Conservation (phyloP, 2,797 vertebrate genomes). For the Micropoecilia bifurca region DNA sequence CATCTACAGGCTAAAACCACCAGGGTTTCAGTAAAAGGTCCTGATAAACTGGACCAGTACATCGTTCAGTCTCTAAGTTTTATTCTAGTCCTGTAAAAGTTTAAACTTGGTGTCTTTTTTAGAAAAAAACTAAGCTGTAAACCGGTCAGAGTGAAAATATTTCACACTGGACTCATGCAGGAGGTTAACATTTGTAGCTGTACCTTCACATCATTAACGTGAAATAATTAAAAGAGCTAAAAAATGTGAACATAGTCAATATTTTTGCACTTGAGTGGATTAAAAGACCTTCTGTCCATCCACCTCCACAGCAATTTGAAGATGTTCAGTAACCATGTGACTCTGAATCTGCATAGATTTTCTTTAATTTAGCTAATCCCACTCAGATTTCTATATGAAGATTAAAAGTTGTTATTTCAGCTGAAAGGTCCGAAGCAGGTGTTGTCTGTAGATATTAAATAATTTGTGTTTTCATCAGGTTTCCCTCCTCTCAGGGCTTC, state of each 20-base stretch:
- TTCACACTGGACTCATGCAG: background rate
- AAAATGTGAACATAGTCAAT: background rate
- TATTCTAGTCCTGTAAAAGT: background rate
- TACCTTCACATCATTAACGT: background rate
- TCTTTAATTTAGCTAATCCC: background rate
- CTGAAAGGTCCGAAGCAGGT: background rate
- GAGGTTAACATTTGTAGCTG: background rate
- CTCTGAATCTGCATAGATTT: background rate
- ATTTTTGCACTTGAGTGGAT: background rate
- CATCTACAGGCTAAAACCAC: background rate
- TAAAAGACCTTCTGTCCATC: background rate
- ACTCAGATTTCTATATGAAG: background rate
- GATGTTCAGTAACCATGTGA: background rate
- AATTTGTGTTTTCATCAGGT: conserved; percentile 52
- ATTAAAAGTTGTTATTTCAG: background rate
- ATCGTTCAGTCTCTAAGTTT: too few species aligned
- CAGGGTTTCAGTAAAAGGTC: background rate
- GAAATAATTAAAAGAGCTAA: background rate
- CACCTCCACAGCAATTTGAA: background rate
- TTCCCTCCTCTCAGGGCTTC: conserved; percentile 52
- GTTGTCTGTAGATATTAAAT: background rate
- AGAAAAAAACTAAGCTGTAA: background rate
- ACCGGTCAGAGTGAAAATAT: background rate
- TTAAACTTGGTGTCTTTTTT: background rate
- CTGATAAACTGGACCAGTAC: background rate